phyloP scores from a whole-genome alignment of 2,797 vertebrate species.

The Pelobates cultripes region DNA sequence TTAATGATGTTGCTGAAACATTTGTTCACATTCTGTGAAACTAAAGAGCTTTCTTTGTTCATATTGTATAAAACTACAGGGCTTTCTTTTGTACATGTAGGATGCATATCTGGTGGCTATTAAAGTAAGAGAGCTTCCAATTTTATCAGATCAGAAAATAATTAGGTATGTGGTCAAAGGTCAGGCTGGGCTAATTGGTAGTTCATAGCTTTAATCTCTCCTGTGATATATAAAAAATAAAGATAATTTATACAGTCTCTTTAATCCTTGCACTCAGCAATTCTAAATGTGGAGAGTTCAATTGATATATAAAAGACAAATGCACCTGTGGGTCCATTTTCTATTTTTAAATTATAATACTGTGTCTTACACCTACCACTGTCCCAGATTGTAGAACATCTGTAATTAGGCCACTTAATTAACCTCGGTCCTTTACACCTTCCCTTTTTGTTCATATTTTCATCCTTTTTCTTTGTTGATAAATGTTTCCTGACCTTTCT shows the following conservation, averaged over 20 bases:
- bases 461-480: conserved; percentile 50
- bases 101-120: background rate
- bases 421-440: conserved; percentile 48
- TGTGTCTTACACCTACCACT: conserved; percentile 47
- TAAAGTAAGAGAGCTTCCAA: background rate
- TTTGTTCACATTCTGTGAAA: no score
- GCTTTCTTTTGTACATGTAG: background rate
- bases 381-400: conserved; percentile 48
- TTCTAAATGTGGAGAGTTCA: conserved; percentile 52
- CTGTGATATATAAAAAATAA: conserved; percentile 62
- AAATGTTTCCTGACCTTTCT: conserved; percentile 62
- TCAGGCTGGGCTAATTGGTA: conserved; percentile 57
- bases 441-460: conserved; percentile 28
- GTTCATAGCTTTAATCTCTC: conserved; percentile 67
- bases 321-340: conserved; percentile 47
- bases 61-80: background rate
- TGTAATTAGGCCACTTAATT: conserved; percentile 54
- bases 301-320: conserved; percentile 50
- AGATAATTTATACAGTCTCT: conserved; percentile 48
- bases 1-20: no score
- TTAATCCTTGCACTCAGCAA: conserved; percentile 43
- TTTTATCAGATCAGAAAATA: conserved; percentile 28
- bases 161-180: conserved; percentile 55
- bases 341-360: conserved; percentile 52
- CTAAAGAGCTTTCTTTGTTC: background rate